Conservation (phyloP, 37 sponge, comb jelly and placozoan genomes). For the Tethya wilhelma region DNA sequence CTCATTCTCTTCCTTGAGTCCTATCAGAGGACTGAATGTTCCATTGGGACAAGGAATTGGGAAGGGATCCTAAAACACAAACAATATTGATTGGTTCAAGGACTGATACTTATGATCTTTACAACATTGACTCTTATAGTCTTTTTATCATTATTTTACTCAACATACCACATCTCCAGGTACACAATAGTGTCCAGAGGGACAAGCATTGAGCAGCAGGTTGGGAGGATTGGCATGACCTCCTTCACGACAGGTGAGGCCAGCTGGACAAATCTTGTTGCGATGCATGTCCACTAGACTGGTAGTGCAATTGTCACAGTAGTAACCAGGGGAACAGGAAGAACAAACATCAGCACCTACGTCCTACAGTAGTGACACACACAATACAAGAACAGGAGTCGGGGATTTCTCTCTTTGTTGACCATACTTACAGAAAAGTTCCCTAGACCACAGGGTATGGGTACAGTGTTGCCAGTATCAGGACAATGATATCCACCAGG, state of each 20-base stretch:
- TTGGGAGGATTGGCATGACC: neutral
- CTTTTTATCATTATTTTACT: neutral
- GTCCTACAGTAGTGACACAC: neutral
- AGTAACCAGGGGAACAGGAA: conserved; percentile 2
- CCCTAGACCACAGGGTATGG: neutral
- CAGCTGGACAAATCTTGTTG: conserved; percentile 11
- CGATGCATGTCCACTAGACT: neutral
- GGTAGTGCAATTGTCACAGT: conserved; percentile 11
- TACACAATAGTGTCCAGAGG: neutral
- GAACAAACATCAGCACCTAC: neutral
- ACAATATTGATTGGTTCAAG: neutral
- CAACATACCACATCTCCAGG: conserved; percentile 3
- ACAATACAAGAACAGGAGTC: neutral
- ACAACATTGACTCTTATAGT: neutral
- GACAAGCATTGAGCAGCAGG: conserved; percentile 6
- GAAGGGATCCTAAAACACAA: neutral
- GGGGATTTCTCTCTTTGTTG: neutral
- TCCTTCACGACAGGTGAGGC: neutral
- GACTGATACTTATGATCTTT: neutral
- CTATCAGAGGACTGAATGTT: neutral
- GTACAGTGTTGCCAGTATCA: neutral
- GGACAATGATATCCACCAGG: conserved; percentile 1
- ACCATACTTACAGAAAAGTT: neutral
- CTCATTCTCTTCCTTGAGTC: neutral
- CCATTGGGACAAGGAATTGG: conserved; percentile 18